These are phyloP conservation scores for Eptatretus burgeri DNA, from an alignment of 2,113 vertebrate species.

Conservation along the genomic window DNA sequence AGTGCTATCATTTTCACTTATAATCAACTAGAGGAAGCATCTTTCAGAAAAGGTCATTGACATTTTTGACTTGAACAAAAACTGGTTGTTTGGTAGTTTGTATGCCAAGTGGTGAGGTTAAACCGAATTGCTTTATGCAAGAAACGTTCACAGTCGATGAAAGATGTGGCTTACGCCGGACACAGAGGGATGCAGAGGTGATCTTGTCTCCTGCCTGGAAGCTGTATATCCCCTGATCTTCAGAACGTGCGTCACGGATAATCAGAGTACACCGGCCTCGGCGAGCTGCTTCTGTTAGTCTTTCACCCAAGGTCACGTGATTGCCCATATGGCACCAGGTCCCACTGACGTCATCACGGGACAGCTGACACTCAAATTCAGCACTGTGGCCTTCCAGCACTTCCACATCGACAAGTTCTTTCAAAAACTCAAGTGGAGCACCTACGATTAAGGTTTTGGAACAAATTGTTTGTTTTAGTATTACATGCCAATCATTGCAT, in stretches of 20 bases:
- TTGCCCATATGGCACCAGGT: conserved; percentile 54
- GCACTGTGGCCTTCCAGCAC: conserved; percentile 61
- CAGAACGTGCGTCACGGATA: conserved; percentile 56
- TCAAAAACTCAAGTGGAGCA: conserved; percentile 43
- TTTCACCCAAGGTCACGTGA: conserved; percentile 33
- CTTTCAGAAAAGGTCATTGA: too few species aligned
- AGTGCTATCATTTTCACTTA: too few species aligned
- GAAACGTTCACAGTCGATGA: too few species aligned
- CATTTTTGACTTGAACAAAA: too few species aligned
- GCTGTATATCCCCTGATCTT: conserved; percentile 72
- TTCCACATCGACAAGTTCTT: conserved; percentile 47
- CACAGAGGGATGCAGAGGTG: conserved; percentile 48
- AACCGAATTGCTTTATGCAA: too few species aligned
- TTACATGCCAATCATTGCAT: too few species aligned
- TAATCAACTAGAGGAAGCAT: too few species aligned
- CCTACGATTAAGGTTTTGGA: conserved; percentile 18
- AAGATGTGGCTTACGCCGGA: conserved; percentile 38
- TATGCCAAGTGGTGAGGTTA: too few species aligned
- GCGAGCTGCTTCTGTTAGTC: conserved; percentile 44
- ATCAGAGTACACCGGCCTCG: conserved; percentile 57
- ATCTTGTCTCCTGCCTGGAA: conserved; percentile 44
- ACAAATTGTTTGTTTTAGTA: too few species aligned
- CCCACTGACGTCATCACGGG: conserved; percentile 54
- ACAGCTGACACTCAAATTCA: conserved; percentile 62
- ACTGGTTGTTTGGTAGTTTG: too few species aligned